These are phyloP conservation scores for Nasonia vitripennis DNA, from an alignment of 1,140 invertebrate genomes.

Conservation along the genomic window DNA sequence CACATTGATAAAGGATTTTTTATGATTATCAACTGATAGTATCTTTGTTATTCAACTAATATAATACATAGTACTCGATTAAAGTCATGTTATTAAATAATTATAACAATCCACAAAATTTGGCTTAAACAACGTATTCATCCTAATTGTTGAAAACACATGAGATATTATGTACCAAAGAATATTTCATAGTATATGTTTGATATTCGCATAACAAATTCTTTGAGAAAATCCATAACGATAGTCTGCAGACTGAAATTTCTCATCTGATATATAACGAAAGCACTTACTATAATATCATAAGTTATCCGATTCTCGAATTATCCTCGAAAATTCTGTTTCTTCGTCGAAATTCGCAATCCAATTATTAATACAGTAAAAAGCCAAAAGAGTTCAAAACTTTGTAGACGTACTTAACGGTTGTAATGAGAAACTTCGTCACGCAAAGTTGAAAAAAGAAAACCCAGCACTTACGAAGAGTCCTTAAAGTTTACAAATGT, in stretches of 20 bases:
- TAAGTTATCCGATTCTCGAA: neutral
- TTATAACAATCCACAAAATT: slow-evolving; percentile 10
- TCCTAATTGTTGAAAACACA: neutral
- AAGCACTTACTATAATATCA: neutral
- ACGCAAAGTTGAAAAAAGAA: neutral
- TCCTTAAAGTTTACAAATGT: slow-evolving; percentile 5
- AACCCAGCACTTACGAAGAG: neutral
- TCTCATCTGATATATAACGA: neutral
- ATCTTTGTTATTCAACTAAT: neutral
- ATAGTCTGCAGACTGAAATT: neutral
- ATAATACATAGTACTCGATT: neutral
- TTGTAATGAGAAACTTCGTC: neutral
- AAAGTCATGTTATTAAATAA: neutral
- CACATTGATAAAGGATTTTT: neutral
- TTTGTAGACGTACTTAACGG: neutral
- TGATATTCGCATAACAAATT: neutral
- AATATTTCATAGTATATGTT: too few relatives aligned
- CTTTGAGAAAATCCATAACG: neutral
- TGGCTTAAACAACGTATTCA: slow-evolving; percentile 19
- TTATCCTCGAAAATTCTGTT: neutral
- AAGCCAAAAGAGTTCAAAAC: neutral
- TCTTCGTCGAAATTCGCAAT: slow-evolving; percentile 21
- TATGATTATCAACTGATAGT: neutral
- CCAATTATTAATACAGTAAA: neutral
- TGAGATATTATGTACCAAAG: too few relatives aligned